A percentile compares a stretch with the other conserved stretches of the same genome.
phyloP scores from a whole-genome alignment of 2,113 vertebrate genomes.

The Myiozetetes cayanensis region DNA sequence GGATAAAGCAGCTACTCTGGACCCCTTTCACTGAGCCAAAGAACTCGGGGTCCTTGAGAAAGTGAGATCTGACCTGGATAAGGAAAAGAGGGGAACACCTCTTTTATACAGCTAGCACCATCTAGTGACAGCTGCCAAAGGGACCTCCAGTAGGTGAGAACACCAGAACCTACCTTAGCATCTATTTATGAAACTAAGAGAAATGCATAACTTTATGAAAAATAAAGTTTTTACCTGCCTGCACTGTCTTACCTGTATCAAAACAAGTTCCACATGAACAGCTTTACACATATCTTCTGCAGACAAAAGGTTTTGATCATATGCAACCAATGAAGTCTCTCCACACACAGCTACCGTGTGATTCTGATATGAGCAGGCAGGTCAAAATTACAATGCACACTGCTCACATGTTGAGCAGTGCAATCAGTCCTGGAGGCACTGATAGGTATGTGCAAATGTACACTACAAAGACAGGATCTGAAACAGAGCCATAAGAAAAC shows the following conservation, averaged over 20 bases:
- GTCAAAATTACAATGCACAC: background rate
- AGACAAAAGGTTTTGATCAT: background rate
- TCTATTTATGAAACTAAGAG: background rate
- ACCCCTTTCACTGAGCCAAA: background rate
- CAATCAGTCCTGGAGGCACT: background rate
- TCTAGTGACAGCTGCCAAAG: slow-evolving; percentile 59
- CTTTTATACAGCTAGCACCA: slow-evolving; percentile 59
- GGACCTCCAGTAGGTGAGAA: background rate
- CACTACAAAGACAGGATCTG: background rate
- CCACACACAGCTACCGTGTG: fast-evolving
- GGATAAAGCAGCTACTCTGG: background rate
- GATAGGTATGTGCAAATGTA: background rate
- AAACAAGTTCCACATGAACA: background rate
- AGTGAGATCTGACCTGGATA: fast-evolving
- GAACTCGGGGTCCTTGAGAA: background rate
- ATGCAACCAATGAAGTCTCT: background rate
- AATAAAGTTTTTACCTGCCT: background rate
- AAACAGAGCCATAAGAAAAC: background rate
- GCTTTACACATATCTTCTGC: background rate
- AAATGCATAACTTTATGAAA: background rate
- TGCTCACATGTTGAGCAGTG: background rate
- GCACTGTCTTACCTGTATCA: background rate
- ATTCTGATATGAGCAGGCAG: background rate
- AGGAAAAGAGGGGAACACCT: background rate
- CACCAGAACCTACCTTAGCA: fast-evolving